phyloP scores from a whole-genome alignment of 2,113 vertebrate genomes.

The Peucedramus taeniatus region DNA sequence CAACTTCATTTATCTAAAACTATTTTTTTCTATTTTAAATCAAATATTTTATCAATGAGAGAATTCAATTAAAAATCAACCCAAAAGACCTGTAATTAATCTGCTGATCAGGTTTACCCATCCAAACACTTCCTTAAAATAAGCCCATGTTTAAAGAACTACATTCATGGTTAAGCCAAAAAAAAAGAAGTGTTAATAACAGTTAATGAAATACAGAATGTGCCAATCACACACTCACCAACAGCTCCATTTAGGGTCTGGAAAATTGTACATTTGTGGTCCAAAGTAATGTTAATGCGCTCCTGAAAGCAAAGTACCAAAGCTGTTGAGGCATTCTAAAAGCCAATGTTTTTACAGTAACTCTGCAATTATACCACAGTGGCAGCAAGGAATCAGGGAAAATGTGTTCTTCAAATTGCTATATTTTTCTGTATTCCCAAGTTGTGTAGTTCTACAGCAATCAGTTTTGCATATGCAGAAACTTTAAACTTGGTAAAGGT shows the following conservation, averaged over 20 bases:
- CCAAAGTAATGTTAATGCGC: slow-evolving; percentile 89
- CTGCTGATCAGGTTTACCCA: neutral
- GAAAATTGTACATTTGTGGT: slow-evolving; percentile 96
- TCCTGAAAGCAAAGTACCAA: slow-evolving; percentile 73
- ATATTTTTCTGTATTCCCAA: neutral
- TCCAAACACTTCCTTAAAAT: neutral
- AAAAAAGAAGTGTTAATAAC: neutral
- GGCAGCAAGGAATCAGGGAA: neutral
- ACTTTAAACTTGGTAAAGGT: neutral
- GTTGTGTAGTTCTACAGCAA: neutral
- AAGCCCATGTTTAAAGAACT: neutral
- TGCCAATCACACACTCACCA: slow-evolving; percentile 75
- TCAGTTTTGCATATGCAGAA: neutral
- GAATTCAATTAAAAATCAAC: neutral
- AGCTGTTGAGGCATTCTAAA: neutral
- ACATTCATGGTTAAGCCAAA: neutral
- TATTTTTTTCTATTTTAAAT: neutral
- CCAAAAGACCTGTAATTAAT: neutral
- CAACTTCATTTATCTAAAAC: neutral
- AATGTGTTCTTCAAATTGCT: neutral
- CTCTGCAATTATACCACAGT: neutral
- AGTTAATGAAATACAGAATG: neutral
- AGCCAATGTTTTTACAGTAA: neutral
- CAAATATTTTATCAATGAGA: neutral
- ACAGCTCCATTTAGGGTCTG: slow-evolving; percentile 93